Base-by-base conservation (phyloP, 2,888 invertebrate species). In the Hipparchia sbordonii region DNA sequence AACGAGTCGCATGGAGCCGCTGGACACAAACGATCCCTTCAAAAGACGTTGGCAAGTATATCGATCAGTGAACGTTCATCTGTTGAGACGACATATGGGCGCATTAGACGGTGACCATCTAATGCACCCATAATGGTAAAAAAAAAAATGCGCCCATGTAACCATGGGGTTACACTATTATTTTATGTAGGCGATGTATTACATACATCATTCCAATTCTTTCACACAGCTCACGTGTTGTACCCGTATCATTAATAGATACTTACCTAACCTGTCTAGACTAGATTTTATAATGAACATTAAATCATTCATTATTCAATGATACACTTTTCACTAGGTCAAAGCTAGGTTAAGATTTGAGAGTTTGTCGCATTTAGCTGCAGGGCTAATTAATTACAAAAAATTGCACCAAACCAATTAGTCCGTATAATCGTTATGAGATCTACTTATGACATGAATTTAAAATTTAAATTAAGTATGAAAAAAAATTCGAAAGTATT, bases 251-350 rank as follows among this genome's bases (percentile, higher is more conserved):
- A 39, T 23, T 23, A 39, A 7, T n/a, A 7, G 48, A 6, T 13
- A 52, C 39, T 13, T 54, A 54, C 62, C 61, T 62, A 70, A 63
- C 65, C 65, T 65, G 65, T 65, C 65, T 52, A 65, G 52, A 52
- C 51, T 51, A 4, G 65, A 65, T 65, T 52, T 65, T 33, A 52
- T 52, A 65, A 65, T 65, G 52, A 33, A 51, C 52, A 52, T 65
- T 65, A 51, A 65, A 65, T 63, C 48, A 63, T 63, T 65, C 51
- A 65, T 65, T 65, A 65, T 63, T 63, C 48, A 63, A 51, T 63
- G 51, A 65, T 52, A 65, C 52, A 65, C 52, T 51, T 52, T 51
- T 65, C 12, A 52, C 12, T 65, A 33, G 65, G 65, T 65, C 65
- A 65, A 65, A 65, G 51, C 65, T 65, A 65, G 33, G 51, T 65